Percentiles rank a stretch among this genome's conserved stretches.
Conservation (phyloP, 1,140 invertebrate genomes). For the Bombus sibiricus region DNA sequence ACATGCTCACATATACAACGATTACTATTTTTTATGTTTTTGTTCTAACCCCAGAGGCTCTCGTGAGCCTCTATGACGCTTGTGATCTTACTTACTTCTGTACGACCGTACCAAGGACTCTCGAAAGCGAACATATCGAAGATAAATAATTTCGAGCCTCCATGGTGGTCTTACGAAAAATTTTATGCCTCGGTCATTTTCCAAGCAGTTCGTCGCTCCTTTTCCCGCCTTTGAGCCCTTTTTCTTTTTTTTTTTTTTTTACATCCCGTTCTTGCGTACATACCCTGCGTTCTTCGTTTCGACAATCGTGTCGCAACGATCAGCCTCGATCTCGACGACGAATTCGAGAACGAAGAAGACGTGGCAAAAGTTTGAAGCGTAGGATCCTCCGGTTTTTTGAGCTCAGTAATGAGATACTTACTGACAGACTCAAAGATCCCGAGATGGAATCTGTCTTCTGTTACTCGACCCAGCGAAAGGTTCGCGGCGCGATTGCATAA, state of each 20-base stretch:
- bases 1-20: constrained; percentile 60
- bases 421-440: constrained; percentile 70
- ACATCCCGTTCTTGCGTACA: neutral
- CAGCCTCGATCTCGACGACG: constrained; percentile 15
- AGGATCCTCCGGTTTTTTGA: constrained; percentile 75
- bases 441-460: constrained; percentile 66
- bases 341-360: constrained; percentile 54
- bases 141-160: constrained; percentile 67
- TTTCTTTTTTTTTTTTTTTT: neutral
- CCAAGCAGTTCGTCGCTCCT: constrained; percentile 18
- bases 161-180: constrained; percentile 73
- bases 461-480: constrained; percentile 19
- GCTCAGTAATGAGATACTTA: constrained; percentile 79
- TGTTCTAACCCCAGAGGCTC: constrained; percentile 75
- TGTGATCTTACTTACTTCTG: constrained; percentile 82
- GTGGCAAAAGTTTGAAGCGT: constrained; percentile 34
- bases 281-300: constrained; percentile 41
- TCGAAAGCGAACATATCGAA: constrained; percentile 59
- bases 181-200: constrained; percentile 78
- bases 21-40: constrained; percentile 71
- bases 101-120: constrained; percentile 72
- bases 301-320: constrained; percentile 29
- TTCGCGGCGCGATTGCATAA: neutral
- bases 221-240: neutral
- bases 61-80: constrained; percentile 75